These are phyloP conservation scores for Spatula versicolor DNA, from an alignment of 2,797 vertebrate genomes.

Conservation along the genomic window DNA sequence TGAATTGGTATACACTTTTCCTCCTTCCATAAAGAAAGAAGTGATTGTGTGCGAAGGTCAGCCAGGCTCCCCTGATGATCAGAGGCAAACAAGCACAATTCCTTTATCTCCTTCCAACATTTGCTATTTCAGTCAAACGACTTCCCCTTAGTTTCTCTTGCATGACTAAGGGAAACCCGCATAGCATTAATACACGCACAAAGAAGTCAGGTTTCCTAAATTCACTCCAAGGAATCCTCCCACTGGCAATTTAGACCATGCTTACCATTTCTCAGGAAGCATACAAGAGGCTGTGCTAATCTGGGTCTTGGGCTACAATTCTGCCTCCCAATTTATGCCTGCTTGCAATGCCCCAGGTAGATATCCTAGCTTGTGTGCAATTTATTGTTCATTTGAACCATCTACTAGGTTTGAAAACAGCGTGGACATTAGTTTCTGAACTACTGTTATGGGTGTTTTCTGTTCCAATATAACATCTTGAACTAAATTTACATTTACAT, in stretches of 20 bases:
- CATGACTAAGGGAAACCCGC: background rate
- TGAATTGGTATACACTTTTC: background rate
- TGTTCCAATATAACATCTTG: background rate
- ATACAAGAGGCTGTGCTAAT: background rate
- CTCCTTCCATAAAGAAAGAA: background rate
- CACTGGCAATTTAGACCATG: background rate
- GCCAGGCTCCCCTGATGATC: background rate
- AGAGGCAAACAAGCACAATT: background rate
- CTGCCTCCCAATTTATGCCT: background rate
- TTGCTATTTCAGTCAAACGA: background rate
- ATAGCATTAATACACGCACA: background rate
- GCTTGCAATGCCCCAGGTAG: background rate
- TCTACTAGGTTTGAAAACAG: background rate
- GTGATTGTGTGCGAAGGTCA: background rate
- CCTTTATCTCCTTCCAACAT: background rate
- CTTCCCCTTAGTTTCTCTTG: background rate
- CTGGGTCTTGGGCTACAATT: background rate
- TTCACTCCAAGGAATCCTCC: background rate
- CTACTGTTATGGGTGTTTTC: background rate
- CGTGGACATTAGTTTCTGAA: background rate
- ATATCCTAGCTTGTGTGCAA: background rate
- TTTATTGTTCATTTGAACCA: background rate
- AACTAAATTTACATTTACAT: background rate
- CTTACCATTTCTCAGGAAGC: background rate
- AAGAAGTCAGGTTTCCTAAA: background rate